Percentiles rank a stretch among this genome's conserved stretches.
Conservation (phyloP, 2,113 vertebrate species). For the Balaeniceps rex region DNA sequence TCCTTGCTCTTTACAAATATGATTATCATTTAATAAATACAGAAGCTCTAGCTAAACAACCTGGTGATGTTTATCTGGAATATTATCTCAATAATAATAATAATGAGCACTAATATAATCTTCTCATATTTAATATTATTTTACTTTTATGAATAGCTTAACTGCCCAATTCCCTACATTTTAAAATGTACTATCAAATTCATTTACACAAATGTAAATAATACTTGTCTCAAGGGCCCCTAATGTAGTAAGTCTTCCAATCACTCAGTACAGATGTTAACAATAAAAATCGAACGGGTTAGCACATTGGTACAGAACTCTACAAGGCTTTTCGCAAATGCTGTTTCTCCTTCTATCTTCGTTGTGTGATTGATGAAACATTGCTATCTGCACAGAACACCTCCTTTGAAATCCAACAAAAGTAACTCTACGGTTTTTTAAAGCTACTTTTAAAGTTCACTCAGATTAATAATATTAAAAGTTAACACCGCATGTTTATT, state of each 20-base stretch:
- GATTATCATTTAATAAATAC: not conserved
- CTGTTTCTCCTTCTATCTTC: not conserved
- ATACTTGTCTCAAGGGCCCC: not conserved
- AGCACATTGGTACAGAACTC: not conserved
- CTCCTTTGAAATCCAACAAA: not conserved
- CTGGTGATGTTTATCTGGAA: not conserved
- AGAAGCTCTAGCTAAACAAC: not conserved
- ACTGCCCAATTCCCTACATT: not conserved
- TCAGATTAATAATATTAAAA: constrained; percentile 2
- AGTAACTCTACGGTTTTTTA: not conserved
- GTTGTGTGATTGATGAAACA: not conserved
- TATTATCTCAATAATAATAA: not conserved
- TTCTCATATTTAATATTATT: not conserved
- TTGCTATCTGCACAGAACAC: not conserved
- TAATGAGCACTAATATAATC: not conserved
- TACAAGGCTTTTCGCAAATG: not conserved
- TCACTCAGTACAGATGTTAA: not conserved
- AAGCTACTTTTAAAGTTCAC: constrained; percentile 2
- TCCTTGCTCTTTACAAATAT: not conserved
- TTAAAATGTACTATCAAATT: not conserved
- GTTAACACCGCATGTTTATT: not conserved
- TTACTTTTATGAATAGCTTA: not conserved
- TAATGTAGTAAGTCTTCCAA: not conserved
- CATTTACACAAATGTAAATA: not conserved
- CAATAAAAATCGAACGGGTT: not conserved